Base-by-base conservation (phyloP, 2,888 invertebrate species). In the Epinotia ramella region DNA sequence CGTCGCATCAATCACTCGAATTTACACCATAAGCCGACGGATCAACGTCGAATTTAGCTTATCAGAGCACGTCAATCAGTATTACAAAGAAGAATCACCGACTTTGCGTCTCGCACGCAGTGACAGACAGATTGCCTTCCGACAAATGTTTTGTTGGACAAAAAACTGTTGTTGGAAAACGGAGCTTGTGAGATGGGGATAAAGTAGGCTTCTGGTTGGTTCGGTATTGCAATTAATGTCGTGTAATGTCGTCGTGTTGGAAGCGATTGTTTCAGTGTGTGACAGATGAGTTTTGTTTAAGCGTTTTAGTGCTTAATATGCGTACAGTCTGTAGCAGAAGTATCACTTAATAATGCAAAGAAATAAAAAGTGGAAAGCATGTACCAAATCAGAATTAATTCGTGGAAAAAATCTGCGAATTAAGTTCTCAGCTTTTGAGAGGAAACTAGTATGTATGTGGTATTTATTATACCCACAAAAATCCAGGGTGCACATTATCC, bases 21-120 rank as follows among this genome's bases (percentile, higher is more conserved):
- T 86, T 78, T 84, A 82, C 81, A 82, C 84, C 84, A 75, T 86
- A 89, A 89, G 81, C 86, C 85, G 73, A 81, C 80, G 81, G 84
- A 85, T 87, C 86, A 89, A 84, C 84, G 87, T 87, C 82, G 86
- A 87, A 86, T 88, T 88, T 87, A 83, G 87, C 87, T 90, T 91
- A 91, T 91, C 91, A 87, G 84, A 84, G 79, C 80, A 82, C 87
- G 89, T 91, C 91, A 90, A 90, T 91, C 91, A 89, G 87, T 83
- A 87, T 88, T 87, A 87, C 86, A 86, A 86, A 87, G 89, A 89
- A 89, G 87, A 89, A 90, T 89, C 88, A 85, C 86, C 87, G 89
- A 87, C 86, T 87, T 84, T 82, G 81, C 86, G 86, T 84, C 87
- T 83, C 84, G 82, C 72, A 90, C 89, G 87, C 84, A 88, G 86